A percentile compares a stretch with the other conserved stretches of the same genome.
Conservation (phyloP, 2,113 vertebrate species). For the Prietella phreatophila region DNA sequence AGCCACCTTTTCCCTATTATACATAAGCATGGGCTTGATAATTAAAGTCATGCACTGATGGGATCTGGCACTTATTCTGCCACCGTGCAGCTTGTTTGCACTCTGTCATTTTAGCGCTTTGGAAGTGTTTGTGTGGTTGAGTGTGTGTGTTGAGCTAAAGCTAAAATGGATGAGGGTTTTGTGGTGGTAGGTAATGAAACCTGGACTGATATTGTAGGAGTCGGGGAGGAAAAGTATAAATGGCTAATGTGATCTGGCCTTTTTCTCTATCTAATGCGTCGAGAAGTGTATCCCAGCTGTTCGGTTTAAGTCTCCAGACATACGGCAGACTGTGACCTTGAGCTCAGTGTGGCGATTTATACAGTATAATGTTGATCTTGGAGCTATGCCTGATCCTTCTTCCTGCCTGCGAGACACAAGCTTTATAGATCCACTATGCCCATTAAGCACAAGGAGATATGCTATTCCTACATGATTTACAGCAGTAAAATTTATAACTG, state of each 20-base stretch:
- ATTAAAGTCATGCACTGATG: conserved; percentile 80
- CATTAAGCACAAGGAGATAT: background rate
- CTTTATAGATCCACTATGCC: background rate
- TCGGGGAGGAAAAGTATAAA: background rate
- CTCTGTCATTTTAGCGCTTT: conserved; percentile 82
- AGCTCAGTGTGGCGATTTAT: conserved; percentile 45
- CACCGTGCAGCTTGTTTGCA: conserved; percentile 66
- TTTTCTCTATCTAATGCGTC: background rate
- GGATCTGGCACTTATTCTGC: conserved; percentile 77
- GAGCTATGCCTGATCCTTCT: conserved; percentile 18
- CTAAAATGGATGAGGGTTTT: conserved; percentile 1
- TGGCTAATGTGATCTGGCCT: conserved; percentile 6
- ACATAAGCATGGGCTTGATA: conserved; percentile 71
- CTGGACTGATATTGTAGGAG: background rate
- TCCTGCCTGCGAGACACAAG: background rate
- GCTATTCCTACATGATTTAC: conserved; percentile 7
- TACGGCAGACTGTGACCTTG: conserved; percentile 58
- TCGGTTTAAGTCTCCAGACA: conserved; percentile 50
- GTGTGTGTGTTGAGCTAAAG: too few species aligned
- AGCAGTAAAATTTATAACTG: background rate
- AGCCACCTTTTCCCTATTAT: conserved; percentile 71
- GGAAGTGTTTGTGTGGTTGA: conserved; percentile 46
- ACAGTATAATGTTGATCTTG: conserved; percentile 29
- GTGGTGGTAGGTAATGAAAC: background rate
- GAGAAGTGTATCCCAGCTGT: conserved; percentile 54